Evolutionary conservation across 2,113 vertebrate species (phyloP), one percentile per base, ranked within the genome.

Genomic region (Syngnathus typhle): DNA sequence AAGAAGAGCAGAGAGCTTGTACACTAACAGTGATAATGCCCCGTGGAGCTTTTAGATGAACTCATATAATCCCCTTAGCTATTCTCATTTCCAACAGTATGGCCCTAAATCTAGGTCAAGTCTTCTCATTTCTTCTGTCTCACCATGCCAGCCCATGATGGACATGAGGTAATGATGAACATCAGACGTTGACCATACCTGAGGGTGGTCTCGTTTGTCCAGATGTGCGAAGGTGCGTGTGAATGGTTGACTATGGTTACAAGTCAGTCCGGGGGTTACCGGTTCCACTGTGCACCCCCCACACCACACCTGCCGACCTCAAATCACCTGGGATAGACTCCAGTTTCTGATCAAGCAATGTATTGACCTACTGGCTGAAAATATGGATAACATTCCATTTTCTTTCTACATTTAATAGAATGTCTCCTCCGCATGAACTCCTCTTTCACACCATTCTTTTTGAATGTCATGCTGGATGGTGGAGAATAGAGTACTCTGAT

Each of bases 1-100:
- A 59, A 72, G 67, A 69, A 32, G 73, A 79, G 65, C 63, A 18
- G 70, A 58, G 69, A 74, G 73, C 70, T 82, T 74, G 83, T 82
- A 71, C 71, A 69, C 76, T 60, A 70, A 32, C 69, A 1, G 64
- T 67, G 72, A 77, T 70, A 75, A 80, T 81, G 85, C 70, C 76
- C 73, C 0, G 18, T 39, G 71, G 86, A 78, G 62, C 69, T 49
- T 64, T 70, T 56, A 65, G 52, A 63, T 69, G 82, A 82, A 83
- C 81, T 77, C 67, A 63, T 18, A 47, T 67, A 69, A 73, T 76
- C 78, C 67, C 70, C 73, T 60, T 65, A 74, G 71, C 73, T 71
- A 69, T 74, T 75, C 73, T 77, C 82, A 77, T 81, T 77, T 87
- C 60, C 5, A 11, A 51, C 65, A 78, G 65, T 23, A 63, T 19